A percentile compares a stretch with the other conserved stretches of the same genome.
These are phyloP conservation scores for Pandemis heparana DNA, from an alignment of 2,888 invertebrate genomes.

Conservation along the genomic window DNA sequence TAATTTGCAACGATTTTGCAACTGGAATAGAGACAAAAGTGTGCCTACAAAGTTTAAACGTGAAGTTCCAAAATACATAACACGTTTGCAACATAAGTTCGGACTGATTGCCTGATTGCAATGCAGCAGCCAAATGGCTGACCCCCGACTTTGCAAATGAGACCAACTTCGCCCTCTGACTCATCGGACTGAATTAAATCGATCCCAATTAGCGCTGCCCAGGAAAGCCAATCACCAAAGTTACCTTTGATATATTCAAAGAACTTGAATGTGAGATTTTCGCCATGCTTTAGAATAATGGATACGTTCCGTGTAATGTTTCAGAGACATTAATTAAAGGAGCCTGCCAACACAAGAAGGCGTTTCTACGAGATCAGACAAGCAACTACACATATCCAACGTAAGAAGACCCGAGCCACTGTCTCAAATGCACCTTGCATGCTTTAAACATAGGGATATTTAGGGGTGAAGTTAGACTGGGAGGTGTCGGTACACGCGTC, in stretches of 20 bases:
- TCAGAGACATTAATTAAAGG: constrained; percentile 81
- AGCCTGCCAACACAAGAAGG: constrained; percentile 81
- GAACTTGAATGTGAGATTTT: constrained; percentile 62
- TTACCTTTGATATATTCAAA: constrained; percentile 52
- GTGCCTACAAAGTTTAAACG: neutral
- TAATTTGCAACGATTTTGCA: neutral
- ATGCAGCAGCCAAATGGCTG: constrained; percentile 21
- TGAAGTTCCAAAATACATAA: neutral
- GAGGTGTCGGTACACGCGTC: constrained; percentile 59
- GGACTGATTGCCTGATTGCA: constrained; percentile 2
- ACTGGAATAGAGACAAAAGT: neutral
- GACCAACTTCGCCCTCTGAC: constrained; percentile 23
- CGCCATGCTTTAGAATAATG: constrained; percentile 64
- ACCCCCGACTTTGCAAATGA: constrained; percentile 23
- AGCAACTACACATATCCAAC: constrained; percentile 63
- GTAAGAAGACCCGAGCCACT: constrained; percentile 57
- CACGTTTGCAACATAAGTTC: neutral
- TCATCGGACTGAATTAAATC: constrained; percentile 31
- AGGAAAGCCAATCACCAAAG: neutral
- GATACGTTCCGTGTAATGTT: constrained; percentile 64
- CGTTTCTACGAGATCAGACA: constrained; percentile 72
- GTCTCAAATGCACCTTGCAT: constrained; percentile 45
- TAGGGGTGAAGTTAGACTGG: constrained; percentile 57
- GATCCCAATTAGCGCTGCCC: constrained; percentile 30
- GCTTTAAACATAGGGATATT: constrained; percentile 14